phyloP scores from a whole-genome alignment of 64 coral and sea anemone species.

The Hydrozoanthus tunicans region DNA sequence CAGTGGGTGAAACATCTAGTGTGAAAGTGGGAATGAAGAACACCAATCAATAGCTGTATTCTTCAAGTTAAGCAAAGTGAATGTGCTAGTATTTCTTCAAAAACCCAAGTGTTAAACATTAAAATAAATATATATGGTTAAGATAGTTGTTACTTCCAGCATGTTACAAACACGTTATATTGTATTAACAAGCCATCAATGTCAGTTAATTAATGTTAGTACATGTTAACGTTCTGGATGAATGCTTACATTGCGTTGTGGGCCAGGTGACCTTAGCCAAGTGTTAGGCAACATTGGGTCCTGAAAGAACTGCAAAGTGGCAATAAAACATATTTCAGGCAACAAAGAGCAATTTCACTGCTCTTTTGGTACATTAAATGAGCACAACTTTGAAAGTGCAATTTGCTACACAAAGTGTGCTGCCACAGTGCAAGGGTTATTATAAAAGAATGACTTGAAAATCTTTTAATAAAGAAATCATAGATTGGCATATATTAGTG shows the following conservation, averaged over 20 bases:
- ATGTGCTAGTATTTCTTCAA: neutral
- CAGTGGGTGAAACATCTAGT: too few species aligned
- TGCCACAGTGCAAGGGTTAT: neutral
- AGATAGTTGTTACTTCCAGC: constrained; percentile 1
- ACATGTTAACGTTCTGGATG: constrained; percentile 37
- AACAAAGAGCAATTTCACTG: constrained; percentile 43
- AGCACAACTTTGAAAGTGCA: constrained; percentile 15
- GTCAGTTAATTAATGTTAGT: constrained; percentile 36
- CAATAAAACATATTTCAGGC: constrained; percentile 60
- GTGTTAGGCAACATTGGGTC: constrained; percentile 57
- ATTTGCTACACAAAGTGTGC: neutral
- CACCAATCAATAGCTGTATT: too few species aligned
- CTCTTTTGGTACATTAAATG: constrained; percentile 13
- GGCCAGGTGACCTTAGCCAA: constrained; percentile 54
- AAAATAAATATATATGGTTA: neutral
- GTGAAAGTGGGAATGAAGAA: too few species aligned
- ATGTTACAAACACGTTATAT: constrained; percentile 1
- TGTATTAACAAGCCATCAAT: constrained; percentile 4
- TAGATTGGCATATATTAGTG: too few species aligned
- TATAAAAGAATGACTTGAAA: neutral
- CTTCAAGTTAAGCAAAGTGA: too few species aligned
- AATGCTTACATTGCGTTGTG: constrained; percentile 63
- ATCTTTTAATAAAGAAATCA: neutral
- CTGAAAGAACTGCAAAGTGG: constrained; percentile 55
- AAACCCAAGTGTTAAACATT: neutral